Evolutionary conservation across 2,888 invertebrate species (phyloP).

Genomic region (Xestoiulus laeticollis): DNA sequence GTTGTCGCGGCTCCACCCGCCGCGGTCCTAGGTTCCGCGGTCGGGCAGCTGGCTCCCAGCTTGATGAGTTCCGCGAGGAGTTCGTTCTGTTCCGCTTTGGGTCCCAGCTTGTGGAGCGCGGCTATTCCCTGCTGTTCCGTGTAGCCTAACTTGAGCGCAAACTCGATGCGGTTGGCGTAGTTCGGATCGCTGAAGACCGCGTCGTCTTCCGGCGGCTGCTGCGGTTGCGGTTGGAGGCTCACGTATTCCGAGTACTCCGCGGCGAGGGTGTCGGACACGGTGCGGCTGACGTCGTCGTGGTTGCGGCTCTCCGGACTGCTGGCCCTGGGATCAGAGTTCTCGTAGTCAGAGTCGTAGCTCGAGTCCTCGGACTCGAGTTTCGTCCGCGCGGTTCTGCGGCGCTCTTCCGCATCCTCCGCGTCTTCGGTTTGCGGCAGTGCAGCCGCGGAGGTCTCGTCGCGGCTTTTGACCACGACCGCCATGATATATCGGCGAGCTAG

Average conservation of each 20-base stretch:
- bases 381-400: not conserved
- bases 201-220: constrained; percentile 24
- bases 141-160: constrained; percentile 91
- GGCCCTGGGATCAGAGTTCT: constrained; percentile 67
- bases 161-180: constrained; percentile 79
- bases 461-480: not conserved
- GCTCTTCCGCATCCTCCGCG: not conserved
- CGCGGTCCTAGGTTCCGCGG: not conserved
- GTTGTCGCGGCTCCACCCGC: not conserved
- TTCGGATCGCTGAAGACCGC: constrained; percentile 57
- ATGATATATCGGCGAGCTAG: not conserved
- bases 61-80: constrained; percentile 87
- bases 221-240: constrained; percentile 50
- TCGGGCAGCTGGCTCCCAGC: constrained; percentile 66
- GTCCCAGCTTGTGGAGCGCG: constrained; percentile 84
- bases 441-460: not conserved
- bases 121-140: constrained; percentile 84
- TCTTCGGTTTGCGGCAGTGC: not conserved
- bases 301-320: constrained; percentile 59
- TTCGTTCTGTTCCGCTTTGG: constrained; percentile 86
- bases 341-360: constrained; percentile 82
- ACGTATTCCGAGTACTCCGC: constrained; percentile 88
- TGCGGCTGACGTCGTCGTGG: constrained; percentile 82
- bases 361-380: constrained; percentile 74
- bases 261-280: constrained; percentile 83